Evolutionary conservation across 2,797 vertebrate species (phyloP), one percentile per base, ranked within the genome.

Genomic region (Rhynchotus rufescens): DNA sequence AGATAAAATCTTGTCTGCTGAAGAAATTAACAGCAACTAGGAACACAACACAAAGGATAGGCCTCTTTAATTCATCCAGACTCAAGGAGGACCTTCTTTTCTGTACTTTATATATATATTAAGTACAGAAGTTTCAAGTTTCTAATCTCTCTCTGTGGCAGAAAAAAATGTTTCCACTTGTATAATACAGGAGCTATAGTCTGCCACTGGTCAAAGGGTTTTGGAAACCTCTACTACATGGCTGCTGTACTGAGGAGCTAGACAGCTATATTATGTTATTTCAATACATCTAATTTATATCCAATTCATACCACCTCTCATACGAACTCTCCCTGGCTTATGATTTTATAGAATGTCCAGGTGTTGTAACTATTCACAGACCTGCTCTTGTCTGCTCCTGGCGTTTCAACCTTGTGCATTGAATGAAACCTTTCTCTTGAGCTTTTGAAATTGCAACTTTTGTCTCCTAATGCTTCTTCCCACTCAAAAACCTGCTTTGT

Each of bases 1-100:
- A 94, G 93, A 95, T 86, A 93, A 90, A 88, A 64, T 66, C 59
- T n/a, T 90, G 26, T 45, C 25, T 62, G 34, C 22, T 32, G 59
- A 72, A 80, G 44, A 80, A 89, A 84, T 14, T 7, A 87, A n/a
- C 19, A 71, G 69, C 23, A 57, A 26, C 5, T 77, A 71, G 72
- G 75, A 87, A 61, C 59, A 92, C 84, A 80, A 42, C 73, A 88
- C 52, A 90, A 64, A 34, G 72, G 78, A 36, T 2, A 22, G 30
- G 15, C 12, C 42, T 52, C 6, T 92, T 68, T 69, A 66, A 86
- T 75, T 73, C 73, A n/a, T 73, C 6, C 47, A 66, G 10, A 4
- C 34, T 87, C 34, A 30, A 77, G n/a, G 15, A 66, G 25, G 42
- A 26, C 73, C 38, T 49, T 38, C 26, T 40, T 26, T 34, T n/a